These are phyloP conservation scores for Pristionchus maxplancki DNA, from an alignment of 2,888 invertebrate species.

Conservation along the genomic window DNA sequence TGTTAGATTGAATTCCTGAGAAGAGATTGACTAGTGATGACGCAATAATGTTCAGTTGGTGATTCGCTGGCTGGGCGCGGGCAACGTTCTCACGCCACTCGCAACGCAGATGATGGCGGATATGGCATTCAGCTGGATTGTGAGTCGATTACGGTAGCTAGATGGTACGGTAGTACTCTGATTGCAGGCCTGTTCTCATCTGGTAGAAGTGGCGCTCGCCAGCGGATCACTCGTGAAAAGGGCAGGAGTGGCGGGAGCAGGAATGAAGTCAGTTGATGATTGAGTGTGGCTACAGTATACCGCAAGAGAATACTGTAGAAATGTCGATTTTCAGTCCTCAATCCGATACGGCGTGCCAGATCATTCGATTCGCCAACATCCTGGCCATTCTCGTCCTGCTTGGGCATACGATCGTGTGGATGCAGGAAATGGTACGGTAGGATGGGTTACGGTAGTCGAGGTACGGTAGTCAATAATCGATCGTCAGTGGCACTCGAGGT, in stretches of 20 bases:
- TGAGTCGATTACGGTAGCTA: not conserved
- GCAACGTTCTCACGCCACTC: not conserved
- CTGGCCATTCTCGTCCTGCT: not conserved
- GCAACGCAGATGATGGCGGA: not conserved
- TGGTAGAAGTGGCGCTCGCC: not conserved
- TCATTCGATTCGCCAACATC: not conserved
- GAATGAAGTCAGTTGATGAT: not conserved
- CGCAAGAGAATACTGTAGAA: too few relatives aligned
- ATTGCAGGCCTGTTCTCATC: not conserved
- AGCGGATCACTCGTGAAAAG: not conserved
- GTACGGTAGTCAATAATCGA: not conserved
- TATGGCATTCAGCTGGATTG: slow-evolving; percentile 20
- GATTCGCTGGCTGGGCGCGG: not conserved
- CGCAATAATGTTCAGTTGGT: not conserved
- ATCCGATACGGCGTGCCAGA: not conserved
- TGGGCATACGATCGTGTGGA: not conserved
- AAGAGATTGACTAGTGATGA: not conserved
- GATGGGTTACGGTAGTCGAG: not conserved
- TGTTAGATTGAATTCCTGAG: too few relatives aligned
- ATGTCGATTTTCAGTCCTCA: not conserved
- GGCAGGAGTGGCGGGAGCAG: not conserved
- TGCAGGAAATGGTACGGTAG: not conserved
- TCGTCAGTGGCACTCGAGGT: not conserved
- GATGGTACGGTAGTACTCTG: not conserved
- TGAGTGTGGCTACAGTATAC: not conserved